A percentile compares a stretch with the other conserved stretches of the same genome.
Evolutionary conservation across 2,113 vertebrate species (phyloP).

Genomic region (Myiopsitta monachus): DNA sequence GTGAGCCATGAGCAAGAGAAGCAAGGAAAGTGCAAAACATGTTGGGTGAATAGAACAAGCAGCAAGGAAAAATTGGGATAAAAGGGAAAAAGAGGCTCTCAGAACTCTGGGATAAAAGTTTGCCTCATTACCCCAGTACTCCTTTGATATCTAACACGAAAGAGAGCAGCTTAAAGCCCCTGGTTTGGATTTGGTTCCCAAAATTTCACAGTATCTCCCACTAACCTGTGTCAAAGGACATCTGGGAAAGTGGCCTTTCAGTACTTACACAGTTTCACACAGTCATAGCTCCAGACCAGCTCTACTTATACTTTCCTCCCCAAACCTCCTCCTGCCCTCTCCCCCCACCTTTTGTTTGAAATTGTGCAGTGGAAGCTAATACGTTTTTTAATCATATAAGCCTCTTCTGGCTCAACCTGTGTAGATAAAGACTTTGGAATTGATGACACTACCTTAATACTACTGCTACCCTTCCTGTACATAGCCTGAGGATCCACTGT

Average conservation of each 20-base stretch:
- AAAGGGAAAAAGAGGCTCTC: not conserved
- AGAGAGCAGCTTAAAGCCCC: not conserved
- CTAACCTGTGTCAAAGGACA: not conserved
- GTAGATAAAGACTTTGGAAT: not conserved
- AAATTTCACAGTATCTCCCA: not conserved
- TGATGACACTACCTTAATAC: not conserved
- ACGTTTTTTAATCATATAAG: not conserved
- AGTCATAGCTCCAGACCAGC: not conserved
- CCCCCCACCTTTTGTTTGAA: not conserved
- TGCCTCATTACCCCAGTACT: not conserved
- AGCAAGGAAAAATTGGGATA: not conserved
- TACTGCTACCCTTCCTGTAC: not conserved
- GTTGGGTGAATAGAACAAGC: not conserved
- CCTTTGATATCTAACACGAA: not conserved
- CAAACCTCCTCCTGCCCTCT: not conserved
- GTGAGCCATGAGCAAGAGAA: not conserved
- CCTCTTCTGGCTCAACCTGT: not conserved
- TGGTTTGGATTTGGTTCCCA: not conserved
- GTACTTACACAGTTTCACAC: fast-evolving
- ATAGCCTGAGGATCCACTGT: not conserved
- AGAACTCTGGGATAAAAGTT: not conserved
- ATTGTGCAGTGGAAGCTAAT: not conserved
- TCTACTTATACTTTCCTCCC: not conserved
- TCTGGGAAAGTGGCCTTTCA: not conserved
- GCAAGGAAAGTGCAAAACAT: not conserved